Percentiles rank a stretch among this genome's conserved stretches.
Evolutionary conservation across 2,113 vertebrate genomes (phyloP).

Genomic region (Anguilla japonica): DNA sequence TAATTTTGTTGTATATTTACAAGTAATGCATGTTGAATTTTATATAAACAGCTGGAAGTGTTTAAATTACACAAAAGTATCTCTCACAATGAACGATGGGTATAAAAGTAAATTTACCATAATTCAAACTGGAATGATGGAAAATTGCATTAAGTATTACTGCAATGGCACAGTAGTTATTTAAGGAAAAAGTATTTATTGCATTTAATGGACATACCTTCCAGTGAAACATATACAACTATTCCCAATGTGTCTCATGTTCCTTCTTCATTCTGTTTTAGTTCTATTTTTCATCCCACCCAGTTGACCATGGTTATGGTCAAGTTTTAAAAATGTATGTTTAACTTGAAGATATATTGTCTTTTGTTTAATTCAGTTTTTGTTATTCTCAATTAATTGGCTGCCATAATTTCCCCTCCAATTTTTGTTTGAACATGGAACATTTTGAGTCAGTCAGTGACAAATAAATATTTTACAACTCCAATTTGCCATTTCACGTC

Average conservation of each 20-base stretch:
- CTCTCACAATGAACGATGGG: slow-evolving; percentile 43
- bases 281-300: neutral
- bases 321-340: neutral
- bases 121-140: slow-evolving; percentile 54
- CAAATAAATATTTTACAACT: slow-evolving; percentile 23
- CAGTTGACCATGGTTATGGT: neutral
- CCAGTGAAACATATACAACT: neutral
- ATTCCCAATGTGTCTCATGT: slow-evolving; percentile 14
- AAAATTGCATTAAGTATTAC: neutral
- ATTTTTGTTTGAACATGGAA: neutral
- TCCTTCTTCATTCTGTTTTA: neutral
- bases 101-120: slow-evolving; percentile 47
- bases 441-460: neutral
- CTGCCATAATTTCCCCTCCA: neutral
- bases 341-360: neutral
- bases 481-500: neutral
- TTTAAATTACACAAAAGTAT: slow-evolving; percentile 53
- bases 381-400: neutral
- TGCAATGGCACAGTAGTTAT: slow-evolving; percentile 10
- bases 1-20: slow-evolving; percentile 51
- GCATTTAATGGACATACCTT: slow-evolving; percentile 7
- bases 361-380: neutral
- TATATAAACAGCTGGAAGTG: slow-evolving; percentile 62
- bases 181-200: slow-evolving; percentile 1
- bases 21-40: slow-evolving; percentile 63